Base-by-base conservation (phyloP, 2,797 vertebrate species). In the Luscinia luscinia region DNA sequence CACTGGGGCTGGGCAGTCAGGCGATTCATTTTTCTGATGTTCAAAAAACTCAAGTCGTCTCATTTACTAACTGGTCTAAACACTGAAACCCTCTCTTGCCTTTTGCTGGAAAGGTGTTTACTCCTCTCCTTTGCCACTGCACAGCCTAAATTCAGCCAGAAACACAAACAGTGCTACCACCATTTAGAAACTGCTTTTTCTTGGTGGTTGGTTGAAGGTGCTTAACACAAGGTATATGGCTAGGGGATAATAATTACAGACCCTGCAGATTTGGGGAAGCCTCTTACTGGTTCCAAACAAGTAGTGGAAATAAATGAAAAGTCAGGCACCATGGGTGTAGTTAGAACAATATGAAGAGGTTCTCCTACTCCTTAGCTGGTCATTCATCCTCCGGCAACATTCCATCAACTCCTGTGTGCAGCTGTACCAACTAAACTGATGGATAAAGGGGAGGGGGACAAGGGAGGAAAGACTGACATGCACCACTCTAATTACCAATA, bases 1-100 rank as follows among this genome's bases (percentile, higher is more conserved):
- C 41, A 38, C 1, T 5, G 2, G 38, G 36, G 34, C 1, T 5
- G 2, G 38, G 36, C 38, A 64, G 11, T 11, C 0, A 0, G 34
- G 28, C 49, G 58, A 64, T 57, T n/a, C 4, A 2, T 61, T 45
- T 51, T 19, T 15, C 61, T 9, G 13, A 49, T 16, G 28, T 52
- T 32, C 36, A 54, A 24, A 57, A 54, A 84, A 83, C 46, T 82
- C 69, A 51, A 51, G 30, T 15, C 24, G 13, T 74, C 38, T 69
- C 16, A 46, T 67, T 67, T 83, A 66, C 20, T 52, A 80, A 75
- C 34, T 26, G 6, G 12, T 66, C 34, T 83, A 30, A 69, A 92
- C 28, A 51, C 34, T 26, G 13, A 90, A 83, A 80, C 6, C 2
- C 7, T 3, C 1, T 34, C 52, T 59, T 62, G 16, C 55, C 28